Base-by-base conservation (phyloP, 35 echinoderm and acorn worm species). In the Ophiothrix spiculata region DNA sequence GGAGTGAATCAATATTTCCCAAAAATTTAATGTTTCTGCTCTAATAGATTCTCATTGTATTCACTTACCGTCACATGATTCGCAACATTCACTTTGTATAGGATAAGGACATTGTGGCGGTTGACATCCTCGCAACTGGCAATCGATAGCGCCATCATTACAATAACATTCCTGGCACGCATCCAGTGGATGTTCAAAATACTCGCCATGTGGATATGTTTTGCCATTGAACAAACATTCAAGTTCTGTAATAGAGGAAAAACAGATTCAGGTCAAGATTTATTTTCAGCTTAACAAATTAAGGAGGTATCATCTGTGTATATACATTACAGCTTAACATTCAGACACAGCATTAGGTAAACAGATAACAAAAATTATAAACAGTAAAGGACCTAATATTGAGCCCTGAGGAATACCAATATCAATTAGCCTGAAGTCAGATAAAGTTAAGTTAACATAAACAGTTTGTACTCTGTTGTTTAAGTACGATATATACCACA, bases 81-180 rank as follows among this genome's bases (percentile, higher is more conserved):
- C 41, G 42, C 94, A 97, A 87, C 94, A 97, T 28, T 80, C 75
- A n/a, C 86, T 91, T 64, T 79, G 78, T 38, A 93, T 87, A 29
- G 94, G 94, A 78, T 97, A 92, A 28, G 90, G 90, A 63, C 94
- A 97, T 74, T 93, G 77, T 36, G 84, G 78, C 4, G 75, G 69
- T 19, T 80, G 75, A 76, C 90, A 97, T 76, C 83, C 83, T 75
- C 35, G 32, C n/a, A 83, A 64, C 29, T 83, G 56, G 79, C 90
- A 93, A 31, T 56, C 82, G 1, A 86, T 79, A 42, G 75, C 54
- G 2, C 94, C 94, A 87, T 97, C 88, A 87, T 97, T 84, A 84
- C 94, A 97, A 35, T 35, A 64, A 73, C 94, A 97, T 31, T 90
- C 79, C 36, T 97, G 87, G 29, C 81, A 74, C 28, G 39, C 31